phyloP scores from a whole-genome alignment of 1,140 invertebrate genomes.

The Drosophila erecta region DNA sequence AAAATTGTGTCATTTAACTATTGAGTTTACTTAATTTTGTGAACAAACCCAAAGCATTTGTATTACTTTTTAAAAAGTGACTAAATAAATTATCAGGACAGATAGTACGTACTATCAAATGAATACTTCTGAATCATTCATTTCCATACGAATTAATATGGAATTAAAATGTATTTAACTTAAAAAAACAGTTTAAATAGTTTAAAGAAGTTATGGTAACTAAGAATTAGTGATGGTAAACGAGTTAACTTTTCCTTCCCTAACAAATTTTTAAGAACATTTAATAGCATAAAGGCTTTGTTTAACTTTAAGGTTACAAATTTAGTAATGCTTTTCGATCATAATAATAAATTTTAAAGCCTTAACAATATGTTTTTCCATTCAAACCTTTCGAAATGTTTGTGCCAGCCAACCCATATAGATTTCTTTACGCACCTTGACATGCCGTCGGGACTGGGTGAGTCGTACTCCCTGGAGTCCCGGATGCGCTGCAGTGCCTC shows the following conservation, averaged over 20 bases:
- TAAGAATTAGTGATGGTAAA: too few species aligned
- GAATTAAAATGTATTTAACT: too few species aligned
- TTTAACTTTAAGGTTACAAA: too few species aligned
- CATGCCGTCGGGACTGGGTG: slow-evolving; percentile 84
- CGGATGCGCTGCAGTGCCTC: slow-evolving; percentile 78
- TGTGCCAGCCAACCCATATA: background rate
- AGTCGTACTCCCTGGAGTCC: slow-evolving; percentile 80
- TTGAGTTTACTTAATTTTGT: too few species aligned
- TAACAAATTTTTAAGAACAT: too few species aligned
- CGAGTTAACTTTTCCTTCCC: too few species aligned
- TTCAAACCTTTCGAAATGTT: background rate
- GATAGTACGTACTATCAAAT: background rate
- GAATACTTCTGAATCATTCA: too few species aligned
- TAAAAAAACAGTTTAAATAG: too few species aligned
- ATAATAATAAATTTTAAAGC: background rate
- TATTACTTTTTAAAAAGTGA: background rate
- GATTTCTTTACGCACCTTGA: slow-evolving; percentile 66
- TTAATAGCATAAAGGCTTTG: too few species aligned
- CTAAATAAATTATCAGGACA: background rate
- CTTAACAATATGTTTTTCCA: background rate
- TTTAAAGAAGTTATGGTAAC: too few species aligned
- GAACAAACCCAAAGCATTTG: too few species aligned
- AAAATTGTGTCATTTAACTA: too few species aligned
- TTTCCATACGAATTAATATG: background rate
- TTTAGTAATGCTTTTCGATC: background rate